phyloP scores from a whole-genome alignment of 2,888 invertebrate species.

The Archaeoteleia sp. region DNA sequence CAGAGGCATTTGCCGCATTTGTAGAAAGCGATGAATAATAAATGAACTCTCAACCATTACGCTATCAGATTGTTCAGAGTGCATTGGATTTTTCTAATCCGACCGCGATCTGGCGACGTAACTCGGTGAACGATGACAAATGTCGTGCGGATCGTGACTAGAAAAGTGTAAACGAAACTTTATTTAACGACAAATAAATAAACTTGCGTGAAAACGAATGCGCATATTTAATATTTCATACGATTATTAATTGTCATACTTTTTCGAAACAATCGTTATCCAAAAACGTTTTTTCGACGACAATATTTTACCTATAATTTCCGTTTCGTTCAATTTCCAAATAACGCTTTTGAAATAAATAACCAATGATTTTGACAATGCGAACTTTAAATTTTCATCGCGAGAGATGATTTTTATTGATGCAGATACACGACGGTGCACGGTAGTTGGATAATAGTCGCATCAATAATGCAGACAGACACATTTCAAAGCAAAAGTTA shows the following conservation, averaged over 20 bases:
- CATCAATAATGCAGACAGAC: conserved; percentile 59
- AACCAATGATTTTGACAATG: neutral
- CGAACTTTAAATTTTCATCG: neutral
- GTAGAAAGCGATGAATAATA: conserved; percentile 38
- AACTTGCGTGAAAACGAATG: neutral
- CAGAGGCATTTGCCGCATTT: conserved; percentile 23
- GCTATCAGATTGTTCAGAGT: conserved; percentile 33
- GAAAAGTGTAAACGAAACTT: conserved; percentile 45
- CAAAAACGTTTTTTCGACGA: too few species aligned
- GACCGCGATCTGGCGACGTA: conserved; percentile 39
- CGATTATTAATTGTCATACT: neutral
- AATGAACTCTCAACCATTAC: conserved; percentile 33
- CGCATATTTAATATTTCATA: neutral
- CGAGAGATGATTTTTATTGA: neutral
- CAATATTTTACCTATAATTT: too few species aligned
- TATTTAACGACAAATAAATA: conserved; percentile 15
- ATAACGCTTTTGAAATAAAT: neutral
- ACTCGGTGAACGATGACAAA: conserved; percentile 43
- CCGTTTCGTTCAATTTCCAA: too few species aligned
- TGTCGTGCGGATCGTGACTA: conserved; percentile 41
- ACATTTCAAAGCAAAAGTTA: conserved; percentile 63
- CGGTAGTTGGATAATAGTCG: conserved; percentile 51
- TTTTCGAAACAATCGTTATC: neutral
- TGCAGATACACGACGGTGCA: neutral
- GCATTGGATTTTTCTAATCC: conserved; percentile 44